Percentiles rank a stretch among this genome's conserved stretches.
These are phyloP conservation scores for Saxidomus purpurata DNA, from an alignment of 1,140 invertebrate genomes.

Conservation along the genomic window DNA sequence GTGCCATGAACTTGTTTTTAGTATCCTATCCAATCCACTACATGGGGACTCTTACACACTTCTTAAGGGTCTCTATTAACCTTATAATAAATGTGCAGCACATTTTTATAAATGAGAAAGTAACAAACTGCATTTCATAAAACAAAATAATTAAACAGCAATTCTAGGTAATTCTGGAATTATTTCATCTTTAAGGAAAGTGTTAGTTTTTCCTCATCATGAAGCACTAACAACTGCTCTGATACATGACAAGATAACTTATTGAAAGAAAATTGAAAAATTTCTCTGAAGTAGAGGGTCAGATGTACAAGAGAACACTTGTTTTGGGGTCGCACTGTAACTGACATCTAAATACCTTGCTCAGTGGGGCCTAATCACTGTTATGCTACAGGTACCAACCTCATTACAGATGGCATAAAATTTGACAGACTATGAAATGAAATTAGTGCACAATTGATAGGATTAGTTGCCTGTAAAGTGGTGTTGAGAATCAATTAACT, in stretches of 20 bases:
- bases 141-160: too few relatives aligned
- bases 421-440: conserved; percentile 38
- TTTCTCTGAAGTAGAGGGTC: neutral
- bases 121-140: too few relatives aligned
- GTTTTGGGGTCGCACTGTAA: neutral
- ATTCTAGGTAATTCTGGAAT: too few relatives aligned
- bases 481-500: conserved; percentile 19
- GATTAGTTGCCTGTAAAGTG: neutral
- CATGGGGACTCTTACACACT: too few relatives aligned
- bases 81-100: too few relatives aligned
- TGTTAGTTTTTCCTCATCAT: too few relatives aligned
- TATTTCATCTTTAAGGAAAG: too few relatives aligned
- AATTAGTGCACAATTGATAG: conserved; percentile 5
- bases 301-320: neutral
- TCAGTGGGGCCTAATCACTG: conserved; percentile 11
- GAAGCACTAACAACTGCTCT: too few relatives aligned
- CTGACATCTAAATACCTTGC: conserved; percentile 28
- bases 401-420: conserved; percentile 30
- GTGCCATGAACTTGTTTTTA: too few relatives aligned
- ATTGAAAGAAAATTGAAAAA: neutral
- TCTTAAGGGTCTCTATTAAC: too few relatives aligned
- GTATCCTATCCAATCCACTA: too few relatives aligned
- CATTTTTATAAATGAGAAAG: too few relatives aligned
- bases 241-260: neutral
- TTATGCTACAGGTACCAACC: conserved; percentile 5